Evolutionary conservation across 2,113 vertebrate genomes (phyloP).

Genomic region (Cairina moschata): DNA sequence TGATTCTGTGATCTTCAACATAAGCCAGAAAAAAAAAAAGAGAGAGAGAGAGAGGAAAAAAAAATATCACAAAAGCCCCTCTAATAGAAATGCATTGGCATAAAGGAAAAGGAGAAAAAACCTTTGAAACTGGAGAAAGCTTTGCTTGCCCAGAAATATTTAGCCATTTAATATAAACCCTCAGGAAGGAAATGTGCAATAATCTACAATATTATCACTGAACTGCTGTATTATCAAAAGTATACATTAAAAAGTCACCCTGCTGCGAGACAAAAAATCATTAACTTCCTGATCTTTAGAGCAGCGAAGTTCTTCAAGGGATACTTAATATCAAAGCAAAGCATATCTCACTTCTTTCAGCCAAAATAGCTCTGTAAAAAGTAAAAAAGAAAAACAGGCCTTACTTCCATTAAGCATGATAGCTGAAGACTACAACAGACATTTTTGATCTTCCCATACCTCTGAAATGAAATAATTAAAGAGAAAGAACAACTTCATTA

Average conservation of each 20-base stretch:
- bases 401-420: constrained; percentile 3
- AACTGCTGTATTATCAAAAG: neutral
- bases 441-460: neutral
- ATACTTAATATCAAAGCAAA: constrained; percentile 23
- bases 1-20: no score
- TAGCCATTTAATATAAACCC: constrained; percentile 13
- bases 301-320: constrained; percentile 14
- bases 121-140: neutral
- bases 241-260: constrained; percentile 18
- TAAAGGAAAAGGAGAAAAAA: neutral
- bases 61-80: neutral
- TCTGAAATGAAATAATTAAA: neutral
- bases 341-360: neutral
- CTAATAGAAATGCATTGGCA: neutral
- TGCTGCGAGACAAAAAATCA: constrained; percentile 3
- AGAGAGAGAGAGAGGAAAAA: neutral
- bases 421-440: neutral
- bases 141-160: neutral
- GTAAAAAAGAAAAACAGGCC: neutral
- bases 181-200: neutral
- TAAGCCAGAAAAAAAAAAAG: neutral
- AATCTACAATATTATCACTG: neutral
- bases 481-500: neutral
- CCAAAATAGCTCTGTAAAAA: constrained; percentile 25
- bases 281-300: constrained; percentile 30